These are phyloP conservation scores for Hydrolagus affinis DNA, from an alignment of 2,113 vertebrate species.

Conservation along the genomic window DNA sequence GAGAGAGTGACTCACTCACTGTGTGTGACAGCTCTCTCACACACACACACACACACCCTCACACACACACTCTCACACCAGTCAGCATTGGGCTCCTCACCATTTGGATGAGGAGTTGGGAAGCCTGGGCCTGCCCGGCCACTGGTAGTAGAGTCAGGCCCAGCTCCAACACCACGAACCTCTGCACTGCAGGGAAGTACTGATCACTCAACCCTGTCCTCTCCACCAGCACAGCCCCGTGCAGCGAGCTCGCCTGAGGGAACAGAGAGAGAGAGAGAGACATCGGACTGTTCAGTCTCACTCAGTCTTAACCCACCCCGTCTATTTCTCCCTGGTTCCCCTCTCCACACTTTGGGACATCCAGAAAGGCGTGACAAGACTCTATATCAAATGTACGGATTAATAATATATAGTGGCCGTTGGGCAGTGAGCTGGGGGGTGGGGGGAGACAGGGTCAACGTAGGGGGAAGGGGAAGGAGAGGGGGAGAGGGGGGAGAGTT, in stretches of 20 bases:
- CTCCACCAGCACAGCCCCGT: constrained; percentile 72
- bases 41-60: not conserved
- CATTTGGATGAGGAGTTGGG: constrained; percentile 72
- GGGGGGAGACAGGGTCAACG: no score
- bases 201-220: constrained; percentile 71
- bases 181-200: constrained; percentile 74
- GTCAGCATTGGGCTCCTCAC: constrained; percentile 49
- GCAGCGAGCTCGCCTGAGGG: constrained; percentile 57
- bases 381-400: no score
- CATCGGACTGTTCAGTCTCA: not conserved
- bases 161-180: constrained; percentile 75
- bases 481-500: no score
- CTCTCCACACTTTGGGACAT: no score
- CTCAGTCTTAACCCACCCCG: no score
- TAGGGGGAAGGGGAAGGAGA: no score
- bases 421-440: no score
- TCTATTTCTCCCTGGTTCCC: no score
- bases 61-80: no score
- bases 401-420: no score
- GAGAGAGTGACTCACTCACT: not conserved
- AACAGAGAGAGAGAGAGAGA: not conserved
- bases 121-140: constrained; percentile 65
- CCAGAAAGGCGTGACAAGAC: no score
- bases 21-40: not conserved
- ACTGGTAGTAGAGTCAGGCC: constrained; percentile 79